phyloP scores from a whole-genome alignment of 1,140 invertebrate genomes.

The Drosophila simulans region DNA sequence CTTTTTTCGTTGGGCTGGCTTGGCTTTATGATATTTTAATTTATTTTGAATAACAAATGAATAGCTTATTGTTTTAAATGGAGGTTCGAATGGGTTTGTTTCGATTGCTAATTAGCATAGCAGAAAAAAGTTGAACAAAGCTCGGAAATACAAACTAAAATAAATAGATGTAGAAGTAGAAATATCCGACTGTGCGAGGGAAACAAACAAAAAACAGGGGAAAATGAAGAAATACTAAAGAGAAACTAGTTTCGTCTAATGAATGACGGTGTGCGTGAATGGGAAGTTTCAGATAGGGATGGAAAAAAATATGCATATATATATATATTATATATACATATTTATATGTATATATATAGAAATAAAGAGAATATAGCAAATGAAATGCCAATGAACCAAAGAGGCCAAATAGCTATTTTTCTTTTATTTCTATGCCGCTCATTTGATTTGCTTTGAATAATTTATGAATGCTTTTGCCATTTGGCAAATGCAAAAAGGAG shows the following conservation, averaged over 20 bases:
- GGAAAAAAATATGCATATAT: conserved; percentile 2
- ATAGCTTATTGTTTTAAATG: conserved; percentile 81
- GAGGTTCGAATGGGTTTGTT: conserved; percentile 57
- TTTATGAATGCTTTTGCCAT: conserved; percentile 74
- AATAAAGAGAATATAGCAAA: conserved; percentile 53
- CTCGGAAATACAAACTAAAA: conserved; percentile 51
- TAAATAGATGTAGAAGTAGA: conserved; percentile 47
- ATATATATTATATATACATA: background rate
- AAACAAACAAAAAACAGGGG: conserved; percentile 18
- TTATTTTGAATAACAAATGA: conserved; percentile 75
- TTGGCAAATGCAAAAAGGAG: conserved; percentile 42
- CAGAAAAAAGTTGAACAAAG: conserved; percentile 53
- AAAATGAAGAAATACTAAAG: conserved; percentile 47
- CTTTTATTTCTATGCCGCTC: conserved; percentile 28
- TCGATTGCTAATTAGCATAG: conserved; percentile 72
- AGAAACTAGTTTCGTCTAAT: conserved; percentile 78
- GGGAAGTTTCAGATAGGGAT: conserved; percentile 65
- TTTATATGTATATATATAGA: no score
- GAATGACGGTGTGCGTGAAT: conserved; percentile 75
- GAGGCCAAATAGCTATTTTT: conserved; percentile 65
- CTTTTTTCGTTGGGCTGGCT: conserved; percentile 20
- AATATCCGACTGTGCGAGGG: background rate
- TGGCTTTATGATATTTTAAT: conserved; percentile 72
- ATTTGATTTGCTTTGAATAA: conserved; percentile 68
- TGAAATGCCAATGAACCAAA: conserved; percentile 81